Evolutionary conservation across 2,797 vertebrate genomes (phyloP).

Genomic region (Phyllotis vaccarum): DNA sequence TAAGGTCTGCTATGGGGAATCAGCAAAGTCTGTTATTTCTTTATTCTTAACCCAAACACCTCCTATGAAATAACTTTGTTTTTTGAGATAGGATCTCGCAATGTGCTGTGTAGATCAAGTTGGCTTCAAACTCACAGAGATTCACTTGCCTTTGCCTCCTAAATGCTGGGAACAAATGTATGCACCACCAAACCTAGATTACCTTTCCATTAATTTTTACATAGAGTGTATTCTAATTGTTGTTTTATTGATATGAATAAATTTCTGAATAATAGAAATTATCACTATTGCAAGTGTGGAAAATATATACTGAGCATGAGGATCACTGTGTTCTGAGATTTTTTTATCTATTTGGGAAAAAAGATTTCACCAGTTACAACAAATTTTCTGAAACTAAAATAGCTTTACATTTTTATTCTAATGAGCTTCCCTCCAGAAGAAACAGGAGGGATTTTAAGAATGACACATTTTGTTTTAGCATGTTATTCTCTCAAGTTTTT

Average conservation of each 20-base stretch:
- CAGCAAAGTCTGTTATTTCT: background rate
- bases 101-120: background rate
- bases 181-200: background rate
- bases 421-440: background rate
- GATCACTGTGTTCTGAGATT: background rate
- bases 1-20: too few relatives aligned
- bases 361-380: background rate
- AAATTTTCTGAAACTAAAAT: slow-evolving; percentile 10
- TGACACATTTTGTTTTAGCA: background rate
- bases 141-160: background rate
- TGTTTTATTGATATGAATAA: background rate
- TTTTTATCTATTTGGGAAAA: background rate
- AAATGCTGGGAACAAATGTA: background rate
- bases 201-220: background rate
- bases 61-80: background rate
- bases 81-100: background rate
- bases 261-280: background rate
- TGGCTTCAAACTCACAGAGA: background rate
- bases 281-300: background rate
- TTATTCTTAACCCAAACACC: background rate
- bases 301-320: background rate
- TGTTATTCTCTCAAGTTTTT: background rate
- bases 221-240: background rate
- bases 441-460: slow-evolving; percentile 5
- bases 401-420: background rate